phyloP scores from a whole-genome alignment of 2,888 invertebrate species.

The Cepaea hortensis region DNA sequence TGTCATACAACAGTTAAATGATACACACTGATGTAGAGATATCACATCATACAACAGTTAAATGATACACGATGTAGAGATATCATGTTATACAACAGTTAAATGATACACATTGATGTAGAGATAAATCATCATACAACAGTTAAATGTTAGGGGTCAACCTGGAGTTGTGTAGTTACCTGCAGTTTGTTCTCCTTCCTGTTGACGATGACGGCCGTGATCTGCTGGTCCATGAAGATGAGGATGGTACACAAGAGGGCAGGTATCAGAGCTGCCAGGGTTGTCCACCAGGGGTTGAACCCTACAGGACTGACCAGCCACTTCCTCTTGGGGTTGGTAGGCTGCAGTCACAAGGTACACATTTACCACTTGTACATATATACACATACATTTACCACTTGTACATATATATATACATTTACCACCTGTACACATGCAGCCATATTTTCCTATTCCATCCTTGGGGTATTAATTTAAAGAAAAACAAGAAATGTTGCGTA shows the following conservation, averaged over 20 bases:
- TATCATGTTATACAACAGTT: too few species aligned
- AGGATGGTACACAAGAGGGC: conserved; percentile 95
- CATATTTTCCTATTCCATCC: too few species aligned
- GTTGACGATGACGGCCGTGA: conserved; percentile 98
- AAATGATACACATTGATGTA: too few species aligned
- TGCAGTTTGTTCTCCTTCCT: conserved; percentile 97
- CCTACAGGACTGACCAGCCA: conserved; percentile 73
- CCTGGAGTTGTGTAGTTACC: conserved; percentile 73
- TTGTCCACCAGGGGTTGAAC: conserved; percentile 85
- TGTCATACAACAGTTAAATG: too few species aligned
- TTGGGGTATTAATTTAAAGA: too few species aligned
- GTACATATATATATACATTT: neutral
- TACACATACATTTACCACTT: neutral
- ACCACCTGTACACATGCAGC: too few species aligned
- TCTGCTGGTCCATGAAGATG: conserved; percentile 99
- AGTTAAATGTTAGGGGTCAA: too few species aligned
- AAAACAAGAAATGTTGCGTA: too few species aligned
- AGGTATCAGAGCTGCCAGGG: conserved; percentile 89
- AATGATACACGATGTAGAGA: too few species aligned
- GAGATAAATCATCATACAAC: too few species aligned
- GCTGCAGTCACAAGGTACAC: conserved; percentile 53
- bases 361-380: neutral
- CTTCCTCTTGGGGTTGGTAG: conserved; percentile 63
- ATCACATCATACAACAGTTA: too few species aligned
- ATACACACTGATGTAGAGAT: too few species aligned